These are phyloP conservation scores for Cyrtodaria siliqua DNA, from an alignment of 2,888 invertebrate species.

Conservation along the genomic window DNA sequence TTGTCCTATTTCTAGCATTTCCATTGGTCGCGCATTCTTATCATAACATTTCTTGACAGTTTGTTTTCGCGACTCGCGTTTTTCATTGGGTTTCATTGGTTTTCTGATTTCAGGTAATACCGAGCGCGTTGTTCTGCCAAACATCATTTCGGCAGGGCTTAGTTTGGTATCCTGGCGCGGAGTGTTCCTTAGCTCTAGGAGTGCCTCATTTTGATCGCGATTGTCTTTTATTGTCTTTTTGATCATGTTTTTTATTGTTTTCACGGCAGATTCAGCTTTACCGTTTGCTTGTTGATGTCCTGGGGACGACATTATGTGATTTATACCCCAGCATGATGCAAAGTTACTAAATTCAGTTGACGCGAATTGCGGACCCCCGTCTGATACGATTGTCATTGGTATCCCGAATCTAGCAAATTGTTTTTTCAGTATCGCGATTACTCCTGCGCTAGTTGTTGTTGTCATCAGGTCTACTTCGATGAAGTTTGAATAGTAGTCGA, in stretches of 20 bases:
- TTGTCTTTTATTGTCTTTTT: too few relatives aligned
- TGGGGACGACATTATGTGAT: slow-evolving; percentile 12
- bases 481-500: slow-evolving; percentile 49
- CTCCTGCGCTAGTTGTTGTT: slow-evolving; percentile 22
- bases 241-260: slow-evolving; percentile 12
- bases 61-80: slow-evolving; percentile 22
- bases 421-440: slow-evolving; percentile 36
- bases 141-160: slow-evolving; percentile 6
- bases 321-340: slow-evolving; percentile 21
- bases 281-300: slow-evolving; percentile 38
- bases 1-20: too few relatives aligned
- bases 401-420: slow-evolving; percentile 56
- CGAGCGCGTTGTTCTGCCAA: slow-evolving; percentile 32
- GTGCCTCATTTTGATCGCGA: too few relatives aligned
- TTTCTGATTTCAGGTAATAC: slow-evolving; percentile 19
- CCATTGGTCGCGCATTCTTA: slow-evolving; percentile 20
- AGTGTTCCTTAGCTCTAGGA: neutral
- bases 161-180: neutral
- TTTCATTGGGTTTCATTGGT: neutral
- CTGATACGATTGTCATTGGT: slow-evolving; percentile 36
- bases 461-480: slow-evolving; percentile 26
- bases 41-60: slow-evolving; percentile 25
- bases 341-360: slow-evolving; percentile 20
- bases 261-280: slow-evolving; percentile 48
- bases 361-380: slow-evolving; percentile 51